Evolutionary conservation across 1,140 invertebrate species (phyloP), one percentile per base, ranked within the genome.

Genomic region (Drosophila elegans): DNA sequence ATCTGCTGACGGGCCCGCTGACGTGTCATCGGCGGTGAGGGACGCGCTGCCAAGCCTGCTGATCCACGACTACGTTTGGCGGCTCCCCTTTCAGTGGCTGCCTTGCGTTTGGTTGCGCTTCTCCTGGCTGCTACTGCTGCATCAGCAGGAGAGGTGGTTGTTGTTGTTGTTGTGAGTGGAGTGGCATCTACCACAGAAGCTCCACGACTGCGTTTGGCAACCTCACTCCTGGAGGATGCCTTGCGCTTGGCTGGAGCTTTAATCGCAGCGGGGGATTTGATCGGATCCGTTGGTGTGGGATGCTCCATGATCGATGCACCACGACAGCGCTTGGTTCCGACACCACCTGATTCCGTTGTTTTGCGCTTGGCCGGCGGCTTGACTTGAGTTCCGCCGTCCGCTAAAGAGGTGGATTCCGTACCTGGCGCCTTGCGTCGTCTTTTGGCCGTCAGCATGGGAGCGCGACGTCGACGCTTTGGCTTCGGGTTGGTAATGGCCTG

Each of bases 1-100:
- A 89, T 89, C 84, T 89, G 80, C 69, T 74, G 68, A 78, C 84
- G 84, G 38, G 80, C 80, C 11, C 84, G 77, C 27, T 84, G 84
- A 13, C 84, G 84, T 27, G 84, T 89, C 84, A 89, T 89, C 36
- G 84, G 84, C 48, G 84, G 84, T 39, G 84, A 88, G 16, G 53
- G 56, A 42, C 63, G 84, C 39, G 62, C 55, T 36, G 79, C 55
- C 39, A 80, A 66, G 29, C 53, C 71, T 73, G 45, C 41, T 41
- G 54, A 69, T 62, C 44, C 60, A 32, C 54, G 55, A 44, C 51
- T 41, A 16, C 73, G 48, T 32, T 55, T 64, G 39, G 52, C 36
- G 27, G 56, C n/a, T 45, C 27, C 57, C 5, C 61, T 53, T 27
- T 34, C 60, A 38, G 39, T 39, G 46, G 44, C 73, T 55, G 54